phyloP scores from a whole-genome alignment of 2,797 vertebrate genomes.

The Alectoris magna region DNA sequence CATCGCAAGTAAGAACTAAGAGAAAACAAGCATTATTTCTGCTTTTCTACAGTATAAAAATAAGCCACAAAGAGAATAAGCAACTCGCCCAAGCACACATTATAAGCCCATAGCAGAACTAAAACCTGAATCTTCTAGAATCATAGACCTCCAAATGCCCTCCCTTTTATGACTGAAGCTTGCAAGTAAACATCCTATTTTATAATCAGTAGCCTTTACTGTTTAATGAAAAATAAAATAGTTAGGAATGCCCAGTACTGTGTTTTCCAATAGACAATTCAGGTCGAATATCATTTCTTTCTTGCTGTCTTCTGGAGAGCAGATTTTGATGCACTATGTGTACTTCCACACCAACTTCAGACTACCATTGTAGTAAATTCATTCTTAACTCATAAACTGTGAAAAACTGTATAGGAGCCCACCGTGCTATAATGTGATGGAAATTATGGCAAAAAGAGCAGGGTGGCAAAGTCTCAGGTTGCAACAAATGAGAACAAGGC shows the following conservation, averaged over 20 bases:
- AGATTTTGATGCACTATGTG: not conserved
- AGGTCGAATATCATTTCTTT: conserved; percentile 4
- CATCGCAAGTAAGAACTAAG: not conserved
- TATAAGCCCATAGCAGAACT: not conserved
- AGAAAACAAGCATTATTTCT: not conserved
- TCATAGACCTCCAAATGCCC: not conserved
- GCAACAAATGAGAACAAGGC: too few relatives aligned
- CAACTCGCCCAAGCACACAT: not conserved
- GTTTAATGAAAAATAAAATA: not conserved
- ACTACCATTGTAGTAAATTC: conserved; percentile 14
- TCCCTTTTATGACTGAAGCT: not conserved
- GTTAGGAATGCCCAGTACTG: not conserved
- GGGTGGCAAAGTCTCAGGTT: too few relatives aligned
- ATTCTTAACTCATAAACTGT: not conserved
- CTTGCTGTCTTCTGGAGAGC: not conserved
- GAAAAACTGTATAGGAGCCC: not conserved
- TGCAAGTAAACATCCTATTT: not conserved
- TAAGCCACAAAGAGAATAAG: not conserved
- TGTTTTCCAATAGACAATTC: not conserved
- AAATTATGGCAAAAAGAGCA: too few relatives aligned
- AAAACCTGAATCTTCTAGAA: not conserved
- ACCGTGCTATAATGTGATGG: too few relatives aligned
- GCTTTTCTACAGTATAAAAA: not conserved
- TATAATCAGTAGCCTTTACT: not conserved
- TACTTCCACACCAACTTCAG: conserved; percentile 7